Conservation (phyloP, 2,113 vertebrate species). For the Ceyx melanurus region DNA sequence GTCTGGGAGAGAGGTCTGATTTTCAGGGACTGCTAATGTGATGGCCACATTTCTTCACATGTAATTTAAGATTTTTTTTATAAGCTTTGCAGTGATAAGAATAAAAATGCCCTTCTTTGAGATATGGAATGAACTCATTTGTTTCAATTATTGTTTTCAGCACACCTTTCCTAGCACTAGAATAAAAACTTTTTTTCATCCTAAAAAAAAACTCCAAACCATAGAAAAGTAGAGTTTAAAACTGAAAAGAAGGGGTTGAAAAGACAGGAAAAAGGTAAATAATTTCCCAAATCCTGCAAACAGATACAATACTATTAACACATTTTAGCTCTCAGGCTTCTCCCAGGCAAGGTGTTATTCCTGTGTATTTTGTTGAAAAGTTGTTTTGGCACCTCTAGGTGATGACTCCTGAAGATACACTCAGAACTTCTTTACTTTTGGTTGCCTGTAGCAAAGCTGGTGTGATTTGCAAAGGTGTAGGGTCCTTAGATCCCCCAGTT, state of each 20-base stretch:
- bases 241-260: neutral
- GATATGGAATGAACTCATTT: neutral
- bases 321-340: neutral
- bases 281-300: neutral
- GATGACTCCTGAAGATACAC: neutral
- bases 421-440: neutral
- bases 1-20: neutral
- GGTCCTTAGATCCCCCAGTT: neutral
- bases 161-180: neutral
- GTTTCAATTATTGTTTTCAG: neutral
- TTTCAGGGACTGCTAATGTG: neutral
- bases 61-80: neutral
- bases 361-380: neutral
- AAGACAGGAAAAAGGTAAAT: neutral
- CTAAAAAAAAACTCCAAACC: neutral
- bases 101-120: neutral
- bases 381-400: neutral
- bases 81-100: neutral
- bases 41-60: slow-evolving; percentile 3
- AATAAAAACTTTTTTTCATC: neutral
- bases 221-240: neutral
- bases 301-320: neutral
- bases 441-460: neutral
- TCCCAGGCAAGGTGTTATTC: neutral
- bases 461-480: neutral